Evolutionary conservation across 2,888 invertebrate species (phyloP).

Genomic region (Perizoma affinitatum): DNA sequence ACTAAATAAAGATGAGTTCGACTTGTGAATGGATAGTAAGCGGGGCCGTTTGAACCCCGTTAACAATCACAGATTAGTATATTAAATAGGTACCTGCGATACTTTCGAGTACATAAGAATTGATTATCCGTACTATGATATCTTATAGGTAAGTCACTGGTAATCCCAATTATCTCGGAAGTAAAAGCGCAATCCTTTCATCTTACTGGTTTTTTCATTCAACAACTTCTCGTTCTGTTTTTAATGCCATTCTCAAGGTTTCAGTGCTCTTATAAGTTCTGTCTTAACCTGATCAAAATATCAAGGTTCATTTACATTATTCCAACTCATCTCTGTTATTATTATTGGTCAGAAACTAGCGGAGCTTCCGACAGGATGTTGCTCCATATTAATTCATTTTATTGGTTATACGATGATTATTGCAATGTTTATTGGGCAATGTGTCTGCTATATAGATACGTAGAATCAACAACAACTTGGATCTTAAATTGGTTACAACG

Average conservation of each 20-base stretch:
- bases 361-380: constrained; percentile 78
- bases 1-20: constrained; percentile 43
- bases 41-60: constrained; percentile 67
- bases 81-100: constrained; percentile 61
- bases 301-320: constrained; percentile 27
- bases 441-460: no score
- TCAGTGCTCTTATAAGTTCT: no score
- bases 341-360: constrained; percentile 68
- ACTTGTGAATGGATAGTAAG: constrained; percentile 29
- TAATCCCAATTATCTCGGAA: no score
- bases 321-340: constrained; percentile 70
- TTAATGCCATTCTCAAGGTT: no score
- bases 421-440: constrained; percentile 48
- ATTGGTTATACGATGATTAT: constrained; percentile 65
- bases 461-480: no score
- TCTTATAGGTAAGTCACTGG: no score
- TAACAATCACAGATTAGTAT: constrained; percentile 77
- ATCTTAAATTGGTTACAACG: no score
- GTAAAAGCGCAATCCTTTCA: no score
- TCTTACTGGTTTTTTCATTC: no score
- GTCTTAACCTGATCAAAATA: no score
- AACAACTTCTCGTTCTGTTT: no score
- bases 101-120: neutral
- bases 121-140: no score
- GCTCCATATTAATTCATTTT: constrained; percentile 78